A percentile compares a stretch with the other conserved stretches of the same genome.
Evolutionary conservation across 2,797 vertebrate genomes (phyloP).

Genomic region (Adrianichthys oophorus): DNA sequence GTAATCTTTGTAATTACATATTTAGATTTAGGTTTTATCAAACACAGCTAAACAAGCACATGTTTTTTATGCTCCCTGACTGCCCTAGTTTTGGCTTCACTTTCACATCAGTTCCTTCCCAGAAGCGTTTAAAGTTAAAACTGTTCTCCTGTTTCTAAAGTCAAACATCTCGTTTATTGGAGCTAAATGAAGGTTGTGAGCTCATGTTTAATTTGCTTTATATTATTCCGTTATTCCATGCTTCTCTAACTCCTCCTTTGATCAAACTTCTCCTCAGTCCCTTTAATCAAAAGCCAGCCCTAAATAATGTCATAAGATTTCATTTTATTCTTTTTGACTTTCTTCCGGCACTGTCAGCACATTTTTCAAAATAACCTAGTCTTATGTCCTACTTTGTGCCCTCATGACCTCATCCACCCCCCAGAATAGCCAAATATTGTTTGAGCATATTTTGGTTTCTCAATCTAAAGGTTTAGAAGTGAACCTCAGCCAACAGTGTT

Average conservation of each 20-base stretch:
- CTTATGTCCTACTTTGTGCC: fast-evolving
- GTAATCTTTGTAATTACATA: not conserved
- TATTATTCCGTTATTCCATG: conserved; percentile 3
- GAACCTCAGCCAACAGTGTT: conserved; percentile 15
- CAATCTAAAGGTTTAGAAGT: conserved; percentile 4
- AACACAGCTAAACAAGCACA: conserved; percentile 15
- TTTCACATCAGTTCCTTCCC: not conserved
- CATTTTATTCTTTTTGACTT: conserved; percentile 4
- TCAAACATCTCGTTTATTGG: conserved; percentile 55
- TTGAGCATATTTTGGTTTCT: not conserved
- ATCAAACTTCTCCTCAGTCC: conserved; percentile 13
- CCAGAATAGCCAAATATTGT: conserved; percentile 1
- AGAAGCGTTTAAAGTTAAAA: conserved; percentile 18
- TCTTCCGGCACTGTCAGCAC: not conserved
- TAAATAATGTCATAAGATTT: conserved; percentile 11
- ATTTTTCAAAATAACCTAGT: not conserved
- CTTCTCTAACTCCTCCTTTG: conserved; percentile 19
- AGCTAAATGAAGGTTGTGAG: conserved; percentile 42
- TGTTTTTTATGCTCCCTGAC: conserved; percentile 7
- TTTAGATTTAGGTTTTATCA: not conserved
- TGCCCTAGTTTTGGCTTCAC: conserved; percentile 9
- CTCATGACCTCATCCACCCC: not conserved
- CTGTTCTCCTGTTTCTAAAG: conserved; percentile 25
- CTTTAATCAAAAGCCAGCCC: conserved; percentile 14
- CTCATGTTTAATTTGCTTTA: conserved; percentile 29